These are phyloP conservation scores for Suricata suricatta DNA, from an alignment of 2,113 vertebrate genomes.

Conservation along the genomic window DNA sequence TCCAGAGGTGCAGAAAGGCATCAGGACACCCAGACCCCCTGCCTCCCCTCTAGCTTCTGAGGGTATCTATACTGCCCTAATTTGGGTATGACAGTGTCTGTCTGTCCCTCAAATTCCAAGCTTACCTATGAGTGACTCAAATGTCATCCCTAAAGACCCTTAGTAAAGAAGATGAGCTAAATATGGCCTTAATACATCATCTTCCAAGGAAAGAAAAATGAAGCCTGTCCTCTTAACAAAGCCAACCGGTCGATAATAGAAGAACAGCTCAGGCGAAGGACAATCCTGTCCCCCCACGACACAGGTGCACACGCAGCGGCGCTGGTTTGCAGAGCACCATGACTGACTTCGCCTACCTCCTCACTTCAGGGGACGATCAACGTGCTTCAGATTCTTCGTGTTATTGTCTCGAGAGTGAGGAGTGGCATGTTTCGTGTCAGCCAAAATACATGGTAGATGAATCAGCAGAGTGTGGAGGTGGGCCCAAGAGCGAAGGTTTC, in stretches of 20 bases:
- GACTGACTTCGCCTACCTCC: background rate
- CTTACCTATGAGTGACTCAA: conserved; percentile 59
- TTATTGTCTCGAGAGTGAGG: background rate
- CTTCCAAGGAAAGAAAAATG: conserved; percentile 75
- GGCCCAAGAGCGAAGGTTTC: background rate
- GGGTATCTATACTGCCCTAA: background rate
- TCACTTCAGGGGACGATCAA: background rate
- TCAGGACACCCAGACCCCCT: background rate
- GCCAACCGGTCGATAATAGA: conserved; percentile 69
- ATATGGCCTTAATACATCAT: conserved; percentile 74
- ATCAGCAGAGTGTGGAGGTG: background rate
- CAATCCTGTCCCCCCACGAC: background rate
- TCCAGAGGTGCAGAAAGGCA: background rate
- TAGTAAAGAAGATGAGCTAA: conserved; percentile 69
- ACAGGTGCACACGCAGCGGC: background rate
- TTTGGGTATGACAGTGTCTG: background rate
- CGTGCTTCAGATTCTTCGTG: background rate
- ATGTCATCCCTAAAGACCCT: conserved; percentile 58
- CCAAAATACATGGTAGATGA: background rate
- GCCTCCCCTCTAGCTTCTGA: background rate
- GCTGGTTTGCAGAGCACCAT: background rate
- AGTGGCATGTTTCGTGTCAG: background rate
- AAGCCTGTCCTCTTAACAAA: conserved; percentile 64
- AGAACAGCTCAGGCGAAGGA: conserved; percentile 34
- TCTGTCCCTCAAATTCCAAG: conserved; percentile 63